Conservation (phyloP, 2,888 invertebrate genomes). For the Aphidius colemani region DNA sequence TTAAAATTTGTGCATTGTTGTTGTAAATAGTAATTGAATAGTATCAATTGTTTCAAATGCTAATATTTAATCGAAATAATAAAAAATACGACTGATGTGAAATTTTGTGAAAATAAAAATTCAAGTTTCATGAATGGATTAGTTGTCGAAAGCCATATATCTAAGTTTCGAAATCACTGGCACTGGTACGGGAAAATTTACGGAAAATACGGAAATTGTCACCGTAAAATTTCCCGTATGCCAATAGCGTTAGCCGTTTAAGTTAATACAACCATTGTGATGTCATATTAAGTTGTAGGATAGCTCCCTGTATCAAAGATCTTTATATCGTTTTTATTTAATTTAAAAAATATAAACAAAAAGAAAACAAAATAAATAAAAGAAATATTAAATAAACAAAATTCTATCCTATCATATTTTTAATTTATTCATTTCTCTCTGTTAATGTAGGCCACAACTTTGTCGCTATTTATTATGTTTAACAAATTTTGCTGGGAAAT, state of each 20-base stretch:
- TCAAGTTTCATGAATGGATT: conserved; percentile 27
- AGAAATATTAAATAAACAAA: background rate
- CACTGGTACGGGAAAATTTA: too few relatives aligned
- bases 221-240: too few relatives aligned
- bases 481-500: too few relatives aligned
- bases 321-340: conserved; percentile 47
- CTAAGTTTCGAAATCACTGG: too few relatives aligned
- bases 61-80: conserved; percentile 36
- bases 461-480: too few relatives aligned
- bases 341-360: conserved; percentile 33
- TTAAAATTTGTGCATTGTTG: conserved; percentile 32
- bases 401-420: too few relatives aligned
- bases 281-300: conserved; percentile 47
- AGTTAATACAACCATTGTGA: conserved; percentile 47
- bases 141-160: conserved; percentile 37
- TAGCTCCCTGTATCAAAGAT: conserved; percentile 35
- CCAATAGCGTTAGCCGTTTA: too few relatives aligned
- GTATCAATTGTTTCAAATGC: conserved; percentile 46
- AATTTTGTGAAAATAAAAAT: conserved; percentile 4
- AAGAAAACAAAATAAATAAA: conserved; percentile 18
- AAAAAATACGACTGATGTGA: conserved; percentile 35
- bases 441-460: too few relatives aligned
- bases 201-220: too few relatives aligned
- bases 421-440: too few relatives aligned
- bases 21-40: conserved; percentile 48